Percentiles rank a stretch among this genome's conserved stretches.
Evolutionary conservation across 2,888 invertebrate species (phyloP).

Genomic region (Brachypalpus laphriformis): DNA sequence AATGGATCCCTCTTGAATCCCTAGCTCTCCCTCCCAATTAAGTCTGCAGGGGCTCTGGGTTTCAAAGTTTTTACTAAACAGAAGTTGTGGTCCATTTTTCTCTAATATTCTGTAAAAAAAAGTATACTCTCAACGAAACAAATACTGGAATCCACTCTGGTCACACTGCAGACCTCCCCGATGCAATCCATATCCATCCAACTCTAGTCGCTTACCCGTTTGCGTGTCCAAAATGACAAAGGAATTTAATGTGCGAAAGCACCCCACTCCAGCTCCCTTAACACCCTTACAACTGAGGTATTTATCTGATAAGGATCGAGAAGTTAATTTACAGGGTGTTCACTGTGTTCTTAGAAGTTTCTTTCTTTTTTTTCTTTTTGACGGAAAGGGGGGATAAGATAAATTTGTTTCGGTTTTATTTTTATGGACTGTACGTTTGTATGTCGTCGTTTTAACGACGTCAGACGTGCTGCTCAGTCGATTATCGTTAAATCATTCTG

Average conservation of each 20-base stretch:
- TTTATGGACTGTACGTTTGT: constrained; percentile 17
- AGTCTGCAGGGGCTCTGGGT: too few relatives aligned
- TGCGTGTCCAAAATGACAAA: constrained; percentile 35
- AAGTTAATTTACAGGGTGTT: constrained; percentile 40
- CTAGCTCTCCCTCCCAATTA: too few relatives aligned
- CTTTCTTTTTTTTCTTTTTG: too few relatives aligned
- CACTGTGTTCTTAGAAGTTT: not conserved
- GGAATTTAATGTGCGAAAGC: constrained; percentile 4
- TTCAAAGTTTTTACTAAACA: too few relatives aligned
- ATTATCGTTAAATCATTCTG: constrained; percentile 37
- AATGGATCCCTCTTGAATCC: too few relatives aligned
- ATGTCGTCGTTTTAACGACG: constrained; percentile 32
- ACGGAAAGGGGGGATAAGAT: constrained; percentile 10
- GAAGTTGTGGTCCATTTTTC: too few relatives aligned
- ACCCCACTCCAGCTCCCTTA: not conserved
- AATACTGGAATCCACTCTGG: too few relatives aligned
- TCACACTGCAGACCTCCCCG: not conserved
- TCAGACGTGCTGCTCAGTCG: constrained; percentile 10
- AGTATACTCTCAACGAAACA: too few relatives aligned
- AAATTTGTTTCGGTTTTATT: constrained; percentile 17
- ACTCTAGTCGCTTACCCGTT: constrained; percentile 6
- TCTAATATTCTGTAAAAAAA: too few relatives aligned
- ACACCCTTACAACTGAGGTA: constrained; percentile 13
- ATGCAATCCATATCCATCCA: not conserved
- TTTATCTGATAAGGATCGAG: constrained; percentile 56